These are phyloP conservation scores for Calliopsis andreniformis DNA, from an alignment of 1,140 invertebrate species.

Conservation along the genomic window DNA sequence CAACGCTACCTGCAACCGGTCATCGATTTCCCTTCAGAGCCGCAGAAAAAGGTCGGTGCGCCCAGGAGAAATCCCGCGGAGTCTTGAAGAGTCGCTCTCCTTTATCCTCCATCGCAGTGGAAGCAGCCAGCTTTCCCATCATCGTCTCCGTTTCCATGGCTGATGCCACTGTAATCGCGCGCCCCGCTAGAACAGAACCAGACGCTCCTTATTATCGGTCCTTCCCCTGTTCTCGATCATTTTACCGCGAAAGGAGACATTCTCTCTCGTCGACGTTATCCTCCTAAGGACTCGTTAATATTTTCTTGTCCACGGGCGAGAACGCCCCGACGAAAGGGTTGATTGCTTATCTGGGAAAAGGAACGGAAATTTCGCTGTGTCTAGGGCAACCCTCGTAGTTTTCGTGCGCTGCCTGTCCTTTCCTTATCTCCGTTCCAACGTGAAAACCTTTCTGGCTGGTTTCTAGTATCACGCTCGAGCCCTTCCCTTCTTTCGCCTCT, in stretches of 20 bases:
- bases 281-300: not conserved
- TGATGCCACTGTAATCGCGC: slow-evolving; percentile 3
- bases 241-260: not conserved
- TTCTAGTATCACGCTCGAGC: slow-evolving; percentile 18
- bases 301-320: not conserved
- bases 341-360: slow-evolving; percentile 26
- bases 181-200: slow-evolving; percentile 10
- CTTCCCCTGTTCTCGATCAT: not conserved
- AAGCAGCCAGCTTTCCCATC: slow-evolving; percentile 3
- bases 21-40: not conserved
- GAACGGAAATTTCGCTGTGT: not conserved
- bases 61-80: not conserved
- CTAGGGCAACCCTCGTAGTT: no score
- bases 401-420: not conserved
- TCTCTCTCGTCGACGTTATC: not conserved
- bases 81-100: not conserved
- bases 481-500: slow-evolving; percentile 19
- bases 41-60: not conserved
- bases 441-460: slow-evolving; percentile 33
- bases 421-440: slow-evolving; percentile 22
- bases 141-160: slow-evolving; percentile 5
- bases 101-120: not conserved
- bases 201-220: slow-evolving; percentile 24
- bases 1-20: no score
- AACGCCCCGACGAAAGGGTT: slow-evolving; percentile 1